Base-by-base conservation (phyloP, 2,888 invertebrate species). In the Busseola fusca region DNA sequence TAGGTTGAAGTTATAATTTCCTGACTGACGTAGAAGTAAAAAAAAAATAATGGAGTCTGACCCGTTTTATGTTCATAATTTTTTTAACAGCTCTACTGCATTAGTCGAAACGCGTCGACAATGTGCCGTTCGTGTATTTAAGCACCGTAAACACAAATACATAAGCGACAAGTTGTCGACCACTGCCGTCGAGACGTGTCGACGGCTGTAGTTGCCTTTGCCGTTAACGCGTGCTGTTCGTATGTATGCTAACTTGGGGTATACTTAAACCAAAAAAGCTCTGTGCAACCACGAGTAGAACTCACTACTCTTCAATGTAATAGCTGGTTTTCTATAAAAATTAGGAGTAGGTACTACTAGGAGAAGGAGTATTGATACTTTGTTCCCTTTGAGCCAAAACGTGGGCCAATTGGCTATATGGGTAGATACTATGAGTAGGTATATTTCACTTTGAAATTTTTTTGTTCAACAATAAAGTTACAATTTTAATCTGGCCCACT, bases 391-490 rank as follows among this genome's bases (percentile, higher is more conserved):
- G 40, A 54, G 30, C 30, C 10, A 48, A 42, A 74, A 56, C 40
- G 54, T 62, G 50, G 30, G 21, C 56, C 40, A 69, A 42, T 72
- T 16, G 16, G 7, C 42, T 54, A 21, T 40, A 60, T 10, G 16
- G n/a, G 25, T 57, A n/a, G 34, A 34, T 34, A 40, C n/a, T 40
- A 56, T 9, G 16, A n/a, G 25, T 57, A 40, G 27, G 25, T 59
- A 18, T 59, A 30, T 69, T 75, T 27, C 54, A 64, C 48, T 74
- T 64, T 37, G n/a, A 27, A 57, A 54, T 64, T 82, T 64, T 82
- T 84, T 67, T 59, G 65, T 66, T 74, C 57, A 60, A 54, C 50
- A 69, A 65, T 68, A 74, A 85, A 85, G 78, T 84, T 74, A 45
- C 50, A 25, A 81, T 78, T 85, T 79, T 76, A 75, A 78, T 82